Evolutionary conservation across 2,113 vertebrate species (phyloP).

Genomic region (Nothobranchius furzeri): DNA sequence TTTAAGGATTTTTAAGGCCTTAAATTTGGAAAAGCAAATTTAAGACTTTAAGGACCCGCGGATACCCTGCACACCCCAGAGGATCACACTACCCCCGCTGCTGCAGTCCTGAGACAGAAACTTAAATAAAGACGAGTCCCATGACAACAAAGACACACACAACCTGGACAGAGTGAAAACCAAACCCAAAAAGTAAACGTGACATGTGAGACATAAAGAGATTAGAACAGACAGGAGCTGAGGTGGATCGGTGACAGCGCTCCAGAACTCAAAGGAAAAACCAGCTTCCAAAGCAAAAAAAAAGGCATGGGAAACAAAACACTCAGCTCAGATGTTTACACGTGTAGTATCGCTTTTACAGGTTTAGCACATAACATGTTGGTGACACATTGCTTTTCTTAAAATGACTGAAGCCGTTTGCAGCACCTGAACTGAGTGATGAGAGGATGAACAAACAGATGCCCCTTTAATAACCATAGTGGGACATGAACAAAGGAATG

Average conservation of each 20-base stretch:
- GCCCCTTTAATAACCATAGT: neutral
- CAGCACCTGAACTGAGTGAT: conserved; percentile 34
- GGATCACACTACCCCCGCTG: neutral
- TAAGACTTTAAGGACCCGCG: no score
- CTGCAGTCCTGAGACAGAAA: conserved; percentile 22
- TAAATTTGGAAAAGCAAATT: no score
- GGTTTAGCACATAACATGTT: no score
- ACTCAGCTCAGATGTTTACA: conserved; percentile 39
- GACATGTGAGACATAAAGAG: conserved; percentile 1
- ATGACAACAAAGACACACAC: conserved; percentile 7
- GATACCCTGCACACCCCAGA: conserved; percentile 44
- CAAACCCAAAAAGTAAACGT: conserved; percentile 51
- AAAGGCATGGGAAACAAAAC: neutral
- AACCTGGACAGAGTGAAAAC: conserved; percentile 8
- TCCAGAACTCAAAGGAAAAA: neutral
- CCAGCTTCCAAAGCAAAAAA: neutral
- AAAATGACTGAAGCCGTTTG: neutral
- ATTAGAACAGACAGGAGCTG: conserved; percentile 29
- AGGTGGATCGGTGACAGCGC: conserved; percentile 7
- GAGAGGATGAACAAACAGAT: neutral
- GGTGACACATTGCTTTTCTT: no score
- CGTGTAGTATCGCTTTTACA: no score
- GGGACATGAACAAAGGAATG: conserved; percentile 1
- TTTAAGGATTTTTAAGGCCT: no score
- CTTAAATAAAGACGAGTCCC: conserved; percentile 25